Evolutionary conservation across 2,113 vertebrate genomes (phyloP).

Genomic region (Channa argus): DNA sequence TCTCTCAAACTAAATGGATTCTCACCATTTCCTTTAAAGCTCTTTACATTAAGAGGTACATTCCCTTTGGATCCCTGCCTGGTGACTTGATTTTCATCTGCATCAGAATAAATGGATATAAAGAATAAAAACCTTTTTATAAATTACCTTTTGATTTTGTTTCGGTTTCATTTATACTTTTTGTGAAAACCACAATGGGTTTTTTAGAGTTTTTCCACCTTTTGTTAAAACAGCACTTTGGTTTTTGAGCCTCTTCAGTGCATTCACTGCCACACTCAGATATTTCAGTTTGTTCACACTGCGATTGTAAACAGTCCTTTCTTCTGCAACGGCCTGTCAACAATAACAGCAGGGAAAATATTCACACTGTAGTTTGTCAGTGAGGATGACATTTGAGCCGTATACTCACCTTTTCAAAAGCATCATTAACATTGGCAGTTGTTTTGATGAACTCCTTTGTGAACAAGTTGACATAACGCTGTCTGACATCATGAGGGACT

Average conservation of each 20-base stretch:
- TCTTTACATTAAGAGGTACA: slow-evolving; percentile 68
- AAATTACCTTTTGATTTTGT: too few species aligned
- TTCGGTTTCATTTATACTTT: background rate
- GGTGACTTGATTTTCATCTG: slow-evolving; percentile 64
- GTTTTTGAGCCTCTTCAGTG: slow-evolving; percentile 86
- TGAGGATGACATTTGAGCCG: background rate
- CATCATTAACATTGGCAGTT: slow-evolving; percentile 80
- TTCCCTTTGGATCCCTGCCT: slow-evolving; percentile 73
- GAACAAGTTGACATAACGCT: slow-evolving; percentile 83
- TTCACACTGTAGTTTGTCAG: background rate
- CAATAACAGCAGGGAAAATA: background rate
- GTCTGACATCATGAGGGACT: slow-evolving; percentile 84
- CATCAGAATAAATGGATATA: slow-evolving; percentile 6
- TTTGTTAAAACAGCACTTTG: slow-evolving; percentile 68
- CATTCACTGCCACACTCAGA: slow-evolving; percentile 85
- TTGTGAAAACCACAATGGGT: background rate
- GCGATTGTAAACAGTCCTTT: slow-evolving; percentile 84
- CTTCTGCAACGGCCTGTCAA: slow-evolving; percentile 84
- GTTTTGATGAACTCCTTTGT: slow-evolving; percentile 85
- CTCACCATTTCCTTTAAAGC: slow-evolving; percentile 68
- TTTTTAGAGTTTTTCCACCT: slow-evolving; percentile 58
- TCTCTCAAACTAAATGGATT: background rate
- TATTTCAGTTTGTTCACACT: slow-evolving; percentile 87
- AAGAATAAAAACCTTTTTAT: too few species aligned
- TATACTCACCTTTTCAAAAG: slow-evolving; percentile 85